Evolutionary conservation across 2,888 invertebrate genomes (phyloP), one percentile per base, ranked within the genome.

Genomic region (Hyles lineata): DNA sequence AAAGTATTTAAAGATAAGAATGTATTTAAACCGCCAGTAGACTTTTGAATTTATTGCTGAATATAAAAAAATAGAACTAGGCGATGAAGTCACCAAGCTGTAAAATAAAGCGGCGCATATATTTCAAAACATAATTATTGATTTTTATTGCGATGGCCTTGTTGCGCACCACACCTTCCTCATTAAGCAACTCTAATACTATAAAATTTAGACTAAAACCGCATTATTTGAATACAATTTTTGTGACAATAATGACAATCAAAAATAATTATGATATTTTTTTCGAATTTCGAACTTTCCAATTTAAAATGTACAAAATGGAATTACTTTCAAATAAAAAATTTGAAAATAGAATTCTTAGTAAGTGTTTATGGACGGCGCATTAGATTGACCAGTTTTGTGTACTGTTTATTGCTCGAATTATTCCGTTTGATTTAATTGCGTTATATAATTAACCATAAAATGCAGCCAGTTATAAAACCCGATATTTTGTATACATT

Each of bases 381-480:
- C 67, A 43, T 21, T 67, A 50, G 43, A 55, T 55, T 50, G 43
- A 67, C 63, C n/a, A 63, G 63, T 35, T 63, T 3, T 35, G 63
- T 63, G 63, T 63, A 63, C 43, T 21, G 23, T 50, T 67, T 23
- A 50, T 67, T 15, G 43, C 43, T 67, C 19, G 6, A 55, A 55
- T 17, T 43, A 63, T 21, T 35, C 50, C 15, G 50, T 43, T 67
- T 50, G 43, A 43, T 67, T 67, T 25, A 67, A 67, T 67, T 67
- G 50, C 21, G 23, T 50, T 43, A 21, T 67, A 50, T 19, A 50
- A 23, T 43, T 23, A 43, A 11, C 21, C 8, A 63, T 63, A 63
- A 63, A 63, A 23, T 21, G 43, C n/a, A 35, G 35, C 43, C 43
- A 63, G 11, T 63, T 63, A 63, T 21, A 63, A 35, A 21, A 23